These are phyloP conservation scores for Heliconius cydno DNA, from an alignment of 2,888 invertebrate genomes.

Conservation along the genomic window DNA sequence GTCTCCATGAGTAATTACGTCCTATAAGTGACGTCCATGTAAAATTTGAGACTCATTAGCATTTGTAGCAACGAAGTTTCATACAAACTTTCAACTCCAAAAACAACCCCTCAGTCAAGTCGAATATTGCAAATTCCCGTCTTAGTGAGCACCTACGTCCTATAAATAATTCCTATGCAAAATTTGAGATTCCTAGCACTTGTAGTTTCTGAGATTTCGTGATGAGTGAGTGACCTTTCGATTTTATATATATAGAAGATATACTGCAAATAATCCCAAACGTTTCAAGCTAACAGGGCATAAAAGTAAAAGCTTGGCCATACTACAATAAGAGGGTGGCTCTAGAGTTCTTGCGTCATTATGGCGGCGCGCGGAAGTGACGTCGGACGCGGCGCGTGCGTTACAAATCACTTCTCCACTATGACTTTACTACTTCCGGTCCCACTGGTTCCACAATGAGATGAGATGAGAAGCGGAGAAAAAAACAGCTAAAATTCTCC, in stretches of 20 bases:
- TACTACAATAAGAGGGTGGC: slow-evolving; percentile 60
- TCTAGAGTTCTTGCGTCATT: slow-evolving; percentile 64
- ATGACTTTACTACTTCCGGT: slow-evolving; percentile 84
- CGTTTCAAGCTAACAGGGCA: slow-evolving; percentile 77
- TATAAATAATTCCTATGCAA: no score
- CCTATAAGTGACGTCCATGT: no score
- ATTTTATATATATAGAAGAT: slow-evolving; percentile 29
- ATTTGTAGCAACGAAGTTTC: no score
- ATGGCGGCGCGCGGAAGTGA: slow-evolving; percentile 74
- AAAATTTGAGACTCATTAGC: no score
- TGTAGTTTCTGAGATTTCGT: no score
- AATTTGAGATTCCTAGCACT: no score
- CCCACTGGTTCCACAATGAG: slow-evolving; percentile 63
- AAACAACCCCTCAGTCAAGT: no score
- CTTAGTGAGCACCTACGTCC: no score
- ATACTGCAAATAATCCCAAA: slow-evolving; percentile 74
- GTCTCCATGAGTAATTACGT: no score
- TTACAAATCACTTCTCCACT: slow-evolving; percentile 84
- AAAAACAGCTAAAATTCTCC: slow-evolving; percentile 59
- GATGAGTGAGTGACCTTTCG: no score
- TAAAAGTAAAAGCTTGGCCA: slow-evolving; percentile 72
- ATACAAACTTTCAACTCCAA: no score
- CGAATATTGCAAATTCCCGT: no score
- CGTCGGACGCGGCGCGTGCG: slow-evolving; percentile 82
- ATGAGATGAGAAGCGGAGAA: slow-evolving; percentile 61